Base-by-base conservation (phyloP, 2,888 invertebrate species). In the Andrena trimmerana region DNA sequence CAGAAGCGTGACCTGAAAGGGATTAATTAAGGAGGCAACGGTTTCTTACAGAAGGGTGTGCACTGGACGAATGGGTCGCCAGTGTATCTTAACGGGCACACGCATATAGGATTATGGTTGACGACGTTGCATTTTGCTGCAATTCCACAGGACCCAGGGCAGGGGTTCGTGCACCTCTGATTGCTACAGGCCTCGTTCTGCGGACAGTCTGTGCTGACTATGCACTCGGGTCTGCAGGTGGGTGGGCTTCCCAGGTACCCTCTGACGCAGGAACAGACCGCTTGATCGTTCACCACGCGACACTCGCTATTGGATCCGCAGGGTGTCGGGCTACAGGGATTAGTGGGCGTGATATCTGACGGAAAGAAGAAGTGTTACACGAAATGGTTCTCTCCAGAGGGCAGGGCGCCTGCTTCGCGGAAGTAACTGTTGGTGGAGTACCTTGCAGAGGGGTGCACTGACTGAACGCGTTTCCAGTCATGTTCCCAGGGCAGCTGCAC, bases 161-260 rank as follows among this genome's bases (percentile, higher is more conserved):
- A 98, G n/a, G 98, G 97, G 93, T 97, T 96, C 27, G 96, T 94
- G 97, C 98, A 98, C 94, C 97, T 97, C 92, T 96, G 96, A 91
- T 97, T 97, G 78, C 96, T 96, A 90, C 97, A 97, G 7, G 97
- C 97, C 94, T 97, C 96, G 86, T 96, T 96, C 63, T 96, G 96
- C 13, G 96, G 94, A 93, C 98, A 98, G 93, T 97, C 97, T 0
- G 97, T 95, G 92, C 96, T 97, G 6, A 96, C 95, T 68, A 96
- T 95, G 92, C 97, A 97, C 94, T 97, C 97, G 20, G 97, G 97
- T 90, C 97, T 95, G 91, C 97, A 97, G 13, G 96, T 95, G 0
- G 97, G 97, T 59, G 98, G 97, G 87, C 95, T 96, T 84, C 98
- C 97, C 71, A 97, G 95, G 91, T 95, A 97, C 83, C 96, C 97